These are phyloP conservation scores for Pseudanteris insignis DNA, from an alignment of 2,888 invertebrate genomes.

Conservation along the genomic window DNA sequence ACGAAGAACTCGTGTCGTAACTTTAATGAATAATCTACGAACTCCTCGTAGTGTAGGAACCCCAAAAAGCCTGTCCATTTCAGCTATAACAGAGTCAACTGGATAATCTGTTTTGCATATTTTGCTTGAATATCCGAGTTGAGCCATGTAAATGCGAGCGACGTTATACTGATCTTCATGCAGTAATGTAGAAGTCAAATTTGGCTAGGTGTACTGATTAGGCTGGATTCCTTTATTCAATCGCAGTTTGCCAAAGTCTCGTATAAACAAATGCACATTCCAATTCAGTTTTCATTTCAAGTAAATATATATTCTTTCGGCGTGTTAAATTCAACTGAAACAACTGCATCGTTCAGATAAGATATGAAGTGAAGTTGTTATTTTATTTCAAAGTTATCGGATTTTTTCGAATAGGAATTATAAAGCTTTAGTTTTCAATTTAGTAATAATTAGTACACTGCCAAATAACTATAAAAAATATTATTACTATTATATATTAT, in stretches of 20 bases:
- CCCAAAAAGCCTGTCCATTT: constrained; percentile 48
- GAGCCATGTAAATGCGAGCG: constrained; percentile 55
- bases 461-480: no score
- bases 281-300: no score
- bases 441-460: no score
- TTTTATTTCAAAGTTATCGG: no score
- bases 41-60: constrained; percentile 40
- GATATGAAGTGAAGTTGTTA: no score
- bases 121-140: constrained; percentile 49
- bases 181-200: constrained; percentile 29
- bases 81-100: constrained; percentile 49
- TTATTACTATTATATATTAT: no score
- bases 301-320: no score
- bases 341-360: no score
- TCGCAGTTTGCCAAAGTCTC: constrained; percentile 15
- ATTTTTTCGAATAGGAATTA: no score
- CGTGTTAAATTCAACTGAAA: no score
- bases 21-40: constrained; percentile 55
- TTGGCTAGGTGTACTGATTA: constrained; percentile 48
- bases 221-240: constrained; percentile 49
- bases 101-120: constrained; percentile 61
- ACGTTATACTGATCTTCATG: constrained; percentile 51
- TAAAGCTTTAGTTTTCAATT: no score
- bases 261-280: no score
- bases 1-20: constrained; percentile 49